Evolutionary conservation across 2,888 invertebrate species (phyloP).

Genomic region (Tricholauxania praeusta): DNA sequence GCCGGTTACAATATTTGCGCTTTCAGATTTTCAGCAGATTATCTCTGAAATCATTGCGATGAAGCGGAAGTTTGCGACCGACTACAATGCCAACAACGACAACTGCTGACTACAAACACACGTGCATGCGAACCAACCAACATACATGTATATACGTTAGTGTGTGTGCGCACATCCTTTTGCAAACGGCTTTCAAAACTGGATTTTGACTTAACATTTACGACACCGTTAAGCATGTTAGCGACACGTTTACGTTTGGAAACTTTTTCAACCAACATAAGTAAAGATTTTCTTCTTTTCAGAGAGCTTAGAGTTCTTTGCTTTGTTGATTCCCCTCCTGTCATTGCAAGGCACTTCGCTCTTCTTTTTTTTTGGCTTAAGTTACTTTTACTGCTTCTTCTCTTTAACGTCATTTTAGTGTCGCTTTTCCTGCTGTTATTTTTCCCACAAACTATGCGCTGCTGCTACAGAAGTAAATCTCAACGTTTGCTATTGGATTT

Average conservation of each 20-base stretch:
- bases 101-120: slow-evolving; percentile 11
- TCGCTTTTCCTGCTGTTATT: neutral
- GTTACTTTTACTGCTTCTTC: neutral
- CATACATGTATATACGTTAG: neutral
- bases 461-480: neutral
- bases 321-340: neutral
- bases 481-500: neutral
- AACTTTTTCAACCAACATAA: no score
- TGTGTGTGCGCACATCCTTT: neutral
- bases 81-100: neutral
- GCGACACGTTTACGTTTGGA: slow-evolving; percentile 39
- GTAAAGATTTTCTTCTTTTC: no score
- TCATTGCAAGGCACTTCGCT: neutral
- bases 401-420: neutral
- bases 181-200: slow-evolving; percentile 21
- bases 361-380: no score
- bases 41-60: slow-evolving; percentile 32
- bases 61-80: slow-evolving; percentile 25
- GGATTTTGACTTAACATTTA: slow-evolving; percentile 40
- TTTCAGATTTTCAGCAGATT: slow-evolving; percentile 34
- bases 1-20: slow-evolving; percentile 26
- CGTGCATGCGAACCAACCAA: neutral
- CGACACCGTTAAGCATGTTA: slow-evolving; percentile 41
- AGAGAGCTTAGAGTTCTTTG: no score
- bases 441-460: neutral